Base-by-base conservation (phyloP, 2,113 vertebrate species). In the Notarius quadriscutis region DNA sequence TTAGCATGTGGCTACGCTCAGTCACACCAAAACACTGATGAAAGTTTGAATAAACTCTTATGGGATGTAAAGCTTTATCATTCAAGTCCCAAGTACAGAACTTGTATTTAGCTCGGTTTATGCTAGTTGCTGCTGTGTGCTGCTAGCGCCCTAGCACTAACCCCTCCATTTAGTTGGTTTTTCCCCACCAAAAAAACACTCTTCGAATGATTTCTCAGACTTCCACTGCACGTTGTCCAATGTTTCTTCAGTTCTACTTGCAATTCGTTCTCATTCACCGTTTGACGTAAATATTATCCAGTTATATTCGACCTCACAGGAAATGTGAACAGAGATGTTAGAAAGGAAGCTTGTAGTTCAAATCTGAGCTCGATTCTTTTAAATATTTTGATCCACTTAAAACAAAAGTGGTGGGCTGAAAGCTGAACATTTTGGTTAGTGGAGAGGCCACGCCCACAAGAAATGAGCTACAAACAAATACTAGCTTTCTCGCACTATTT, bases 1-100 rank as follows among this genome's bases (percentile, higher is more conserved):
- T 86, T 81, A 86, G 85, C 77, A 71, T 72, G 62, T 58, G 51
- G 48, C 63, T 81, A 50, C 6, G 27, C 50, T 86, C 25, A 15
- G n/a, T 41, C 77, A 69, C 9, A 18, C 74, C 14, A 57, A 80
- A 79, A 15, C 17, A 34, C 55, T 41, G 27, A 80, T 3, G 55
- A 30, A 58, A 9, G 78, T 60, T 22, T 41, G 30, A 1, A 22
- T 41, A 62, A 41, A 62, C 2, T 12, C 41, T 41, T 41, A 41
- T 41, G 41, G 11, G 25, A 80, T 58, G 1, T 30, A 57, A 17
- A 55, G 17, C 2, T 55, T 79, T 80, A 77, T 25, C 10, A 0
- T 12, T 77, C 22, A 51, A 14, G 48, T 51, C 11, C 25, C 8
- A 11, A 22, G 53, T 34, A 27, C 75, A 22, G 20, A 9, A 53